Evolutionary conservation across 2,888 invertebrate genomes (phyloP).

Genomic region (Eugnorisma glareosa): DNA sequence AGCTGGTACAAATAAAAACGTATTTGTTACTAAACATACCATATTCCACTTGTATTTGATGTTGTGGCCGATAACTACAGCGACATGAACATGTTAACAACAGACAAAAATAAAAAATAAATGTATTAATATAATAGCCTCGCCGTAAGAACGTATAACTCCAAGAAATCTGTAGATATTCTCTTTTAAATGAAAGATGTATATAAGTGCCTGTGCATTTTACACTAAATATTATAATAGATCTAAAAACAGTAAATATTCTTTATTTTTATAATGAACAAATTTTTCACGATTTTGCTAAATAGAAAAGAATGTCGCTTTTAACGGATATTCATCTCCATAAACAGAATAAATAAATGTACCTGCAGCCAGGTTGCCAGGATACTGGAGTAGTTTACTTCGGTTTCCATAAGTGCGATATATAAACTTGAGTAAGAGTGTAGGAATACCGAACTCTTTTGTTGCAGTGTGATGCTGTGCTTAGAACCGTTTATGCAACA

Average conservation of each 20-base stretch:
- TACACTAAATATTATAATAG: slow-evolving; percentile 32
- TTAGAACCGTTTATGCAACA: neutral
- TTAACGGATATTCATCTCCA: neutral
- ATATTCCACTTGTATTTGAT: slow-evolving; percentile 2
- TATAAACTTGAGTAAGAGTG: neutral
- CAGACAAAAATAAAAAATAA: too few species aligned
- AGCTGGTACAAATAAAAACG: neutral
- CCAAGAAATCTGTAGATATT: slow-evolving; percentile 18
- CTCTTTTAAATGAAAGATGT: slow-evolving; percentile 21
- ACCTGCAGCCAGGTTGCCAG: neutral
- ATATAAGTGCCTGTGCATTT: slow-evolving; percentile 50
- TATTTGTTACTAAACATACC: slow-evolving; percentile 5
- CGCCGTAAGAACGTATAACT: slow-evolving; percentile 3
- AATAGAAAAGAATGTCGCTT: slow-evolving; percentile 20
- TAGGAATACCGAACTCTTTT: neutral
- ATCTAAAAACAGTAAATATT: slow-evolving; percentile 18
- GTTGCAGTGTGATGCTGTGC: neutral
- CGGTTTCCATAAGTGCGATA: neutral
- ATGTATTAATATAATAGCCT: neutral
- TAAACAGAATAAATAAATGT: slow-evolving; percentile 13
- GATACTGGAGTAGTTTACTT: slow-evolving; percentile 12
- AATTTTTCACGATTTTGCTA: slow-evolving; percentile 29
- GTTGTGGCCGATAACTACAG: slow-evolving; percentile 5
- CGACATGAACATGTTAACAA: neutral
- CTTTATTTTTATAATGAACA: slow-evolving; percentile 46